Conservation (phyloP, 1,140 invertebrate genomes). For the Phthorimaea operculella region DNA sequence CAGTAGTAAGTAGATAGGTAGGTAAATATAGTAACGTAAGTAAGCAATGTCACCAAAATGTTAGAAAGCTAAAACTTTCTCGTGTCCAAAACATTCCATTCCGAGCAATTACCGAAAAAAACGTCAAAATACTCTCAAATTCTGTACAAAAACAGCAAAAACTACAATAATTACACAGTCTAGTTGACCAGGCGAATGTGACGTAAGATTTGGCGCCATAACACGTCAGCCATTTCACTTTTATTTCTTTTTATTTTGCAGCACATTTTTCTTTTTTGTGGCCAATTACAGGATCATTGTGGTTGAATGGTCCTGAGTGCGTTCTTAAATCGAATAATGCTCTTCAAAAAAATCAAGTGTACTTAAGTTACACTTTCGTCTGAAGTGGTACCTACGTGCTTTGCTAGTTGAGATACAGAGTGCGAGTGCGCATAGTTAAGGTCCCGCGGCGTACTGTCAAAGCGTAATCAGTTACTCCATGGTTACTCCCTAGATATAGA, state of each 20-base stretch:
- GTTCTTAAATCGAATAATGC: background rate
- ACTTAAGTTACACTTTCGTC: conserved; percentile 21
- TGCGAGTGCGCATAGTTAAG: too few species aligned
- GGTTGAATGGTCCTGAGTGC: too few species aligned
- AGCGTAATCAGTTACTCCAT: too few species aligned
- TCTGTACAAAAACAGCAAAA: background rate
- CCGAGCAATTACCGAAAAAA: conserved; percentile 1
- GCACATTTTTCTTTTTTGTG: background rate
- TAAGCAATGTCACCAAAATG: too few species aligned
- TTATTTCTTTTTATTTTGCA: background rate
- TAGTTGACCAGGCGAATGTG: conserved; percentile 8
- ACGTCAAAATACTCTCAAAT: too few species aligned
- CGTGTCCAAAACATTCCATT: background rate
- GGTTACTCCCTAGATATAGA: too few species aligned
- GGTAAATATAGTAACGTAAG: too few species aligned
- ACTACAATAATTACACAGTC: background rate
- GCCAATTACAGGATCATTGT: background rate
- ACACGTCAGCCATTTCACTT: conserved; percentile 11
- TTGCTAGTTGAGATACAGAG: conserved; percentile 20
- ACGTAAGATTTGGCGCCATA: conserved; percentile 42
- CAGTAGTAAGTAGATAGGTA: too few species aligned
- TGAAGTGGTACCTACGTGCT: conserved; percentile 20
- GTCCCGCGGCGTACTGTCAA: too few species aligned
- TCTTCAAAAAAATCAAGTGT: conserved; percentile 4
- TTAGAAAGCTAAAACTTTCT: background rate